Evolutionary conservation across 2,888 invertebrate genomes (phyloP).

Genomic region (Volucella inanis): DNA sequence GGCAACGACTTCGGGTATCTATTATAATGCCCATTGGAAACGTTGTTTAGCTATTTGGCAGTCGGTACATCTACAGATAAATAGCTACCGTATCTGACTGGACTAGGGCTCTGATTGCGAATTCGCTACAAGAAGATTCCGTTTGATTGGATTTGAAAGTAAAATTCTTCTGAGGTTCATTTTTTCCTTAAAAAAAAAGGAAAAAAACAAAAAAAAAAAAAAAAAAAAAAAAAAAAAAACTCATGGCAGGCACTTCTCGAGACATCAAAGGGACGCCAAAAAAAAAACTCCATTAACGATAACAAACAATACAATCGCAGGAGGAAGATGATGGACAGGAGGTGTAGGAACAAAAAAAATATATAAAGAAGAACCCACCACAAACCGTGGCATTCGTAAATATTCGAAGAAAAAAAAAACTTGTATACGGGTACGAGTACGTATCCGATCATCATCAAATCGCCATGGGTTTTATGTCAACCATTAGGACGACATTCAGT

Average conservation of each 20-base stretch:
- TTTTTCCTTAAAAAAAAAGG: background rate
- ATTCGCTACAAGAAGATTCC: constrained; percentile 48
- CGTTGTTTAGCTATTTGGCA: constrained; percentile 9
- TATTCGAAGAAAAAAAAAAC: constrained; percentile 12
- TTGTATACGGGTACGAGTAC: constrained; percentile 4
- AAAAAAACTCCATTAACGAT: constrained; percentile 66
- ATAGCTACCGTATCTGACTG: constrained; percentile 13
- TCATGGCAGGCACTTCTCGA: constrained; percentile 41
- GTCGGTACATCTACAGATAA: constrained; percentile 5
- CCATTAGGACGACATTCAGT: constrained; percentile 45
- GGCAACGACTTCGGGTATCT: constrained; percentile 16
- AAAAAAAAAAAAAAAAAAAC: constrained; percentile 18
- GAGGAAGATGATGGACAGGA: background rate
- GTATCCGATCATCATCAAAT: constrained; percentile 55
- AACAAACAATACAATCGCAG: constrained; percentile 46
- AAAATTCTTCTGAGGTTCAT: constrained; percentile 38
- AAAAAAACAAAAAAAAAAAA: constrained; percentile 6
- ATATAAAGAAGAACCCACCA: constrained; percentile 9
- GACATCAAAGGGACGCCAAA: constrained; percentile 56
- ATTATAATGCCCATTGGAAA: constrained; percentile 15
- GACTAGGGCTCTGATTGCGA: constrained; percentile 59
- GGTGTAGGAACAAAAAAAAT: background rate
- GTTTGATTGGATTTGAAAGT: constrained; percentile 58
- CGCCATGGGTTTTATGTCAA: constrained; percentile 43
- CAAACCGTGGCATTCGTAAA: constrained; percentile 5